Evolutionary conservation across 92 coral and sea anemone genomes (phyloP).

Genomic region (Epizoanthus ramosus): DNA sequence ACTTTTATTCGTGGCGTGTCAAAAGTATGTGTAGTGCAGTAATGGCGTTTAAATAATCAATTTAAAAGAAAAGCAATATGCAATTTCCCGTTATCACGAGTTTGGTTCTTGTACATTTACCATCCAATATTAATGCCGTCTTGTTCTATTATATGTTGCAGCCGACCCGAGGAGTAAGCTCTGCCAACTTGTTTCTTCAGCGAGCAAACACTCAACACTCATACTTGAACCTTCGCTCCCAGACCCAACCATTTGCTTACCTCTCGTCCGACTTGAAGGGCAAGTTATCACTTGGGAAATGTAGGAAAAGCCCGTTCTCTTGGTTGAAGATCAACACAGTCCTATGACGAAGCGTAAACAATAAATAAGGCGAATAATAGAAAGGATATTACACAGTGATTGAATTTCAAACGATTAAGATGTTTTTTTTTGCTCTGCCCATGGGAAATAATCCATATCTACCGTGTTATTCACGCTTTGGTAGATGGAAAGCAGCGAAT

Average conservation of each 20-base stretch:
- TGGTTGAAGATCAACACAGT: slow-evolving; percentile 33
- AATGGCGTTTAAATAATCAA: too few species aligned
- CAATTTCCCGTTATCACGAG: too few species aligned
- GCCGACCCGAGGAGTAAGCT: slow-evolving; percentile 1
- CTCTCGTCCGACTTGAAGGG: slow-evolving; percentile 28
- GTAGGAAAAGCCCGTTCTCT: slow-evolving; percentile 10
- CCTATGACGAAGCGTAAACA: neutral
- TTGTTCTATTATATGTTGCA: slow-evolving; percentile 15
- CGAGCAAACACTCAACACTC: slow-evolving; percentile 18
- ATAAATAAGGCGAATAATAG: too few species aligned
- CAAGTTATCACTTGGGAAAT: neutral
- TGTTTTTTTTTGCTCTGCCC: too few species aligned
- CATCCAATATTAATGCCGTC: neutral
- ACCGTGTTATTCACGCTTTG: too few species aligned
- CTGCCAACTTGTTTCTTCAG: slow-evolving; percentile 25
- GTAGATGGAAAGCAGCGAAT: too few species aligned
- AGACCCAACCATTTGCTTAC: slow-evolving; percentile 17
- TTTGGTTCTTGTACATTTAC: neutral
- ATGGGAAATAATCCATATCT: too few species aligned
- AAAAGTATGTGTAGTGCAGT: too few species aligned
- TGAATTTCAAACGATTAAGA: too few species aligned
- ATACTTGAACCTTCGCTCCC: slow-evolving; percentile 33
- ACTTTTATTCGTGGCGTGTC: too few species aligned
- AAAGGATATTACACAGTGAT: too few species aligned
- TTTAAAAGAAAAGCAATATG: too few species aligned